These are phyloP conservation scores for Sebastes schlegelii DNA, from an alignment of 2,113 vertebrate genomes.

Conservation along the genomic window DNA sequence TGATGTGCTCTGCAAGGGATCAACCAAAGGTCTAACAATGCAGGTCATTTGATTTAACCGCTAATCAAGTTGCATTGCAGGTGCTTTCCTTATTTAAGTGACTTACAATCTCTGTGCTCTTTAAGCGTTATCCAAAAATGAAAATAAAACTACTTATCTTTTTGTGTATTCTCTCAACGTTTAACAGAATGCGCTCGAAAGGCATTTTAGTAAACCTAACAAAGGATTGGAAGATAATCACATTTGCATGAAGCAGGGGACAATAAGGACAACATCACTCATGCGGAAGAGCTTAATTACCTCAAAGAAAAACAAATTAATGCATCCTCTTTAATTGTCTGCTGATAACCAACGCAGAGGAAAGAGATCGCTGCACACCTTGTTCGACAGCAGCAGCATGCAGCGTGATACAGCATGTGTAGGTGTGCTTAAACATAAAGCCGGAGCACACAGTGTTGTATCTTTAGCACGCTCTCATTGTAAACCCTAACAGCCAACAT, in stretches of 20 bases:
- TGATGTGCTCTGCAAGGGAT: slow-evolving; percentile 74
- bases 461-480: slow-evolving; percentile 20
- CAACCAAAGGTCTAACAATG: slow-evolving; percentile 72
- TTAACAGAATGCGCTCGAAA: slow-evolving; percentile 49
- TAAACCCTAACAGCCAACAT: slow-evolving; percentile 10
- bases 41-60: slow-evolving; percentile 81
- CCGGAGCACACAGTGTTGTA: not conserved
- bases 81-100: slow-evolving; percentile 66
- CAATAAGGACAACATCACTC: slow-evolving; percentile 70
- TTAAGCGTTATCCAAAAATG: slow-evolving; percentile 54
- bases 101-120: slow-evolving; percentile 53
- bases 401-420: slow-evolving; percentile 29
- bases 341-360: slow-evolving; percentile 49
- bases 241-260: slow-evolving; percentile 66
- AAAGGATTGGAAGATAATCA: slow-evolving; percentile 60
- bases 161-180: slow-evolving; percentile 38
- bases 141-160: slow-evolving; percentile 56
- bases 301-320: slow-evolving; percentile 76
- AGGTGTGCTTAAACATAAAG: slow-evolving; percentile 21
- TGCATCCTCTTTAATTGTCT: slow-evolving; percentile 70
- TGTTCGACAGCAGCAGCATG: slow-evolving; percentile 40
- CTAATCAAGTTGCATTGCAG: slow-evolving; percentile 78
- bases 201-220: slow-evolving; percentile 62
- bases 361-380: slow-evolving; percentile 38
- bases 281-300: slow-evolving; percentile 76